phyloP scores from a whole-genome alignment of 2,797 vertebrate genomes.

The Sebastes alutus region DNA sequence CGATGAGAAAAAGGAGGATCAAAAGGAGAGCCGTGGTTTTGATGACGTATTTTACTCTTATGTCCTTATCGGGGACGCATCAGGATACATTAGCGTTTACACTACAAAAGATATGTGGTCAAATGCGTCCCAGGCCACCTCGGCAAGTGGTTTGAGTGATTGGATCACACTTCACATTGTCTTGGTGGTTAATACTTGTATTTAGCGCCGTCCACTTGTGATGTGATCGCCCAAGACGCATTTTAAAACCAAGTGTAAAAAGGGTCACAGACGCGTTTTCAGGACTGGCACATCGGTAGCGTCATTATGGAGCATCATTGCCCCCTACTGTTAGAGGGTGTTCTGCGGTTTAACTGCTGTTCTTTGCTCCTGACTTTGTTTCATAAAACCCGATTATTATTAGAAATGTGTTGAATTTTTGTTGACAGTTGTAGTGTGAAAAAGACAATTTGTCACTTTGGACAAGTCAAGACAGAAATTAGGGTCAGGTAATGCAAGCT shows the following conservation, averaged over 20 bases:
- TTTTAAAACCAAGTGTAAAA: background rate
- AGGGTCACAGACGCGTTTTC: background rate
- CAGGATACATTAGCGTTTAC: background rate
- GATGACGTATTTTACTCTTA: background rate
- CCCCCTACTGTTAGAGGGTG: background rate
- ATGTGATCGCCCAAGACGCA: background rate
- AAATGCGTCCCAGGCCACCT: background rate
- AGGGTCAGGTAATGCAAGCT: too few relatives aligned
- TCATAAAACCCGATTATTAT: too few relatives aligned
- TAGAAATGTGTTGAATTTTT: too few relatives aligned
- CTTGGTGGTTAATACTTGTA: background rate
- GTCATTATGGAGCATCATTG: constrained; percentile 3
- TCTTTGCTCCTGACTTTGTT: background rate
- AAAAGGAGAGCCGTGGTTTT: background rate
- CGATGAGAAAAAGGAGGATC: background rate
- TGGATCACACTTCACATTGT: background rate
- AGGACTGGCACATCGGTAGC: constrained; percentile 8
- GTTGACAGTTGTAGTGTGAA: too few relatives aligned
- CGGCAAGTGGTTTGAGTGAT: background rate
- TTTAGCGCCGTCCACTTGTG: background rate
- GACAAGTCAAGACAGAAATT: too few relatives aligned
- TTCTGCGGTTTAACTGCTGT: background rate
- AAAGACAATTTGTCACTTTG: too few relatives aligned
- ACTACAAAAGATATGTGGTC: background rate
- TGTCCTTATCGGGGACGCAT: background rate